Evolutionary conservation across 2,113 vertebrate species (phyloP).

Genomic region (Aldabrachelys gigantea): DNA sequence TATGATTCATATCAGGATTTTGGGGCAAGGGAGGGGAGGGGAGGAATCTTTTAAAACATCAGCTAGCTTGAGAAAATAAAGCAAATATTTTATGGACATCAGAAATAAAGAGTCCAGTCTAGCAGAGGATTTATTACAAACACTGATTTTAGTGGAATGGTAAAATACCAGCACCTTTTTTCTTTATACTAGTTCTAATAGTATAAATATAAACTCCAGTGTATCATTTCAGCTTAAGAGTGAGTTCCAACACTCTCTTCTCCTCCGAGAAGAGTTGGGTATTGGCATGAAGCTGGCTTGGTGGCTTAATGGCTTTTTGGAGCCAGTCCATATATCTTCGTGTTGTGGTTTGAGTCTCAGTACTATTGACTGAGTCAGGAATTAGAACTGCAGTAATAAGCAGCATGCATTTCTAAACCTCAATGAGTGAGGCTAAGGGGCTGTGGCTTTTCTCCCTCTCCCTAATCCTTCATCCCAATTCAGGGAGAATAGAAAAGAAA

Average conservation of each 20-base stretch:
- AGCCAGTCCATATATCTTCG: neutral
- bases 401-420: neutral
- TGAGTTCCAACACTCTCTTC: neutral
- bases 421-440: neutral
- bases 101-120: constrained; percentile 47
- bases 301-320: neutral
- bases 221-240: constrained; percentile 11
- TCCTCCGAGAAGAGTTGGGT: neutral
- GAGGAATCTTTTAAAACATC: constrained; percentile 31
- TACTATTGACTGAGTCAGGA: neutral
- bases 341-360: neutral
- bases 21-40: neutral
- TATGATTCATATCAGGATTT: constrained; percentile 73
- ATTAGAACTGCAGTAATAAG: neutral
- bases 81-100: constrained; percentile 49
- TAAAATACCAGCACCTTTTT: constrained; percentile 42
- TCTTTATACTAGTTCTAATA: constrained; percentile 32
- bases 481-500: neutral
- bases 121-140: constrained; percentile 68
- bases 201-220: constrained; percentile 32
- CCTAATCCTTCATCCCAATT: too few relatives aligned
- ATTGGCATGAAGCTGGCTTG: neutral
- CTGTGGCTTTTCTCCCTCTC: neutral
- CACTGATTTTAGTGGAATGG: constrained; percentile 22
- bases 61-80: constrained; percentile 61